Evolutionary conservation across 2,888 invertebrate species (phyloP), one percentile per base, ranked within the genome.

Genomic region (Brenthis ino): DNA sequence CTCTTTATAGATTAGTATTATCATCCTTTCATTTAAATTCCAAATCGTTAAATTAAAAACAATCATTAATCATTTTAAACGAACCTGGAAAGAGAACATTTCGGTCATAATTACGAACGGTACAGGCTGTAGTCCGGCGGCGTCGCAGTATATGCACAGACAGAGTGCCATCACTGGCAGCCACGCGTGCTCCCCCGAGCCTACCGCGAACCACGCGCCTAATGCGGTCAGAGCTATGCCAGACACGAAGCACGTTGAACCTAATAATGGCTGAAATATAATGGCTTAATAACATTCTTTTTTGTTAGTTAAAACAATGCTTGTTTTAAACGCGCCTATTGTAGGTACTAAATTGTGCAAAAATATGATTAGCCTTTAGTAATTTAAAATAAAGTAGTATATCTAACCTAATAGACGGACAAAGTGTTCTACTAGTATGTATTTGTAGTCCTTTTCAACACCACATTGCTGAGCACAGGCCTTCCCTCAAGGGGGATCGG

Each of bases 61-160:
- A 1, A 20, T 20, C 20, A 20, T 20, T 20, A 20, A 20, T 20
- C 20, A 20, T 20, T 20, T n/a, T 13, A 6, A 14, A 76, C 76
- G 70, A 24, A 91, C 92, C 82, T 91, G 89, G 65, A 92, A 92
- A 0, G 86, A 84, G 75, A 93, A 92, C 87, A 93, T 91, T 80
- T 93, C 93, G 0, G 91, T 91, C 91, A 93, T 91, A 12, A 91
- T 85, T 11, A 92, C 91, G 68, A 91, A 92, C 0, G 92, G 91
- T 70, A 93, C 91, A 0, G 93, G 92, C 71, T 92, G 92, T 50
- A 91, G 74, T 0, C 92, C 93, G 0, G 89, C 91, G 0, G 92
- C 93, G 74, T 92, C 92, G 69, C 91, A 91, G 80, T 88, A 93
- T 70, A 93, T 92, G 77, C 91, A 92, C 13, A 92, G 79, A 53